Base-by-base conservation (phyloP, 2,797 vertebrate species). In the Anableps anableps region DNA sequence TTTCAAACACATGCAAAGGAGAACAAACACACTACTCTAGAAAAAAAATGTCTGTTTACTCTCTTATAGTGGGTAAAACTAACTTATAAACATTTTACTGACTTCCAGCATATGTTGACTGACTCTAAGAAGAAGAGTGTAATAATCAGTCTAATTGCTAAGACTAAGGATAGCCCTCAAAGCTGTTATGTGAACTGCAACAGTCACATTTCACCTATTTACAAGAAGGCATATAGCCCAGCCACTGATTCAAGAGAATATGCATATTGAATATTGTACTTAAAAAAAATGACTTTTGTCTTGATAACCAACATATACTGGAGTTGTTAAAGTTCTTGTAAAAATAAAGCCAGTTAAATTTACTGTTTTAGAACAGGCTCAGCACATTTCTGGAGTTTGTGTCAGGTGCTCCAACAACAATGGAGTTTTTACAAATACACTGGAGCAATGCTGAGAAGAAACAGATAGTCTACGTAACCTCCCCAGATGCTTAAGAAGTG, bases 391-490 rank as follows among this genome's bases (percentile, higher is more conserved):
- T 78, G 34, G n/a, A 51, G 16, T 76, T 84, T 80, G 48, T 80
- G 71, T 72, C 51, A 38, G 23, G 66, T 70, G 43, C 34, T 53
- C 62, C n/a, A 64, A 85, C 60, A 62, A 82, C 80, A 80, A 84
- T 86, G 74, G 71, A 80, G 31, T 66, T 45, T 80, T 81, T 17
- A 45, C 62, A 80, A 86, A 90, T 71, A 62, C 47, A 53, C 45
- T 66, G 34, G 34, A 36, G 34, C 34, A 34, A 73, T 76, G 29
- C 50, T 78, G 68, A 81, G 50, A 78, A 34, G 74, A 82, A 51
- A 53, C 74, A 53, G 58, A 83, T 77, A 62, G 66, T 75, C 34
- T 38, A 45, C 38, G 68, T 36, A 77, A 64, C 66, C 60, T 83
- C 41, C 34, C 62, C 41, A 45, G 72, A 29, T 83, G 80, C 76